These are phyloP conservation scores for Butastur rufipennis DNA, from an alignment of 2,113 vertebrate species.

Conservation along the genomic window DNA sequence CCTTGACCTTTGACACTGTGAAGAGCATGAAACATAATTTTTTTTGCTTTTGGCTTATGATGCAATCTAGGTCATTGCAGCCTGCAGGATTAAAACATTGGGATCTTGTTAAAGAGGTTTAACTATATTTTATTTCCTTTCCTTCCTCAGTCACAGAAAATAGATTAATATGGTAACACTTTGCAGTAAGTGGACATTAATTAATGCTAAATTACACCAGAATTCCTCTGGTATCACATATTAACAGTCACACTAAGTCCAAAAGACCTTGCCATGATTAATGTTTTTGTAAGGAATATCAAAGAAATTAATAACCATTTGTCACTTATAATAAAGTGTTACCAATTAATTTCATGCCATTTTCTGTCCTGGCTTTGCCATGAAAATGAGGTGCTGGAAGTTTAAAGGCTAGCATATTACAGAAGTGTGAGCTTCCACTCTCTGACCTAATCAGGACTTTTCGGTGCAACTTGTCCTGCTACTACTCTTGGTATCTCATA, in stretches of 20 bases:
- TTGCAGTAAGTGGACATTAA: conserved; percentile 68
- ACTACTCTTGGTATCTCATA: background rate
- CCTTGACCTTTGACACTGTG: background rate
- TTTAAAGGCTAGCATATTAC: conserved; percentile 34
- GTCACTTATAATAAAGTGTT: conserved; percentile 65
- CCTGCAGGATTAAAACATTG: background rate
- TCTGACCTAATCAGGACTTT: conserved; percentile 24
- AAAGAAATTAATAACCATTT: conserved; percentile 74
- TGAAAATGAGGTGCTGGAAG: conserved; percentile 18
- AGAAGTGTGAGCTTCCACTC: background rate
- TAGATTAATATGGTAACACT: conserved; percentile 66
- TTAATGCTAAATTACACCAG: conserved; percentile 66
- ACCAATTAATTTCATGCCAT: conserved; percentile 65
- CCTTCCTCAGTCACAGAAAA: conserved; percentile 37
- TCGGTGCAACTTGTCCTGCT: background rate
- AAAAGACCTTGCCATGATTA: conserved; percentile 67
- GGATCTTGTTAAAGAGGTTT: background rate
- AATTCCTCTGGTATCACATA: conserved; percentile 47
- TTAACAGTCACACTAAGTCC: conserved; percentile 43
- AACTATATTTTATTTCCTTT: conserved; percentile 22
- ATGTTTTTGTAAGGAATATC: conserved; percentile 66
- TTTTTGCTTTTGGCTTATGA: background rate
- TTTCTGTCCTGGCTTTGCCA: conserved; percentile 54
- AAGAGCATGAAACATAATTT: background rate
- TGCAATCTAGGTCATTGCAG: conserved; percentile 4